Conservation (phyloP, 2,888 invertebrate genomes). For the Lingula anatina region DNA sequence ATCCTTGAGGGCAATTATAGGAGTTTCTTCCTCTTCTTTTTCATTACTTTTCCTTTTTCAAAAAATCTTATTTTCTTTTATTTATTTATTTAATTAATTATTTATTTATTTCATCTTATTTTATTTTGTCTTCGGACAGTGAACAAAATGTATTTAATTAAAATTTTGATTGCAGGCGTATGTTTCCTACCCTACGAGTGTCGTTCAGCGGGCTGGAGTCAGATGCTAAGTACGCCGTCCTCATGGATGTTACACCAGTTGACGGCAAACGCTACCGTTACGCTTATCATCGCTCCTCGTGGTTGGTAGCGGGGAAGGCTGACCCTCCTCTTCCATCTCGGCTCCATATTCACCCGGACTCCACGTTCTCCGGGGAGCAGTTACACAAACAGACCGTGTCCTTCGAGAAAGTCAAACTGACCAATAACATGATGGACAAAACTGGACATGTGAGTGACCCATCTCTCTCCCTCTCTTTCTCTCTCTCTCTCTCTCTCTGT, state of each 20-base stretch:
- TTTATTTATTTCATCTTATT: too few species aligned
- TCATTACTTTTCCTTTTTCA: too few species aligned
- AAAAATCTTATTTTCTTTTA: too few species aligned
- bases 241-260: slow-evolving; percentile 94
- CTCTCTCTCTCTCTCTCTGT: not conserved
- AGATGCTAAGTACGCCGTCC: slow-evolving; percentile 70
- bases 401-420: slow-evolving; percentile 96
- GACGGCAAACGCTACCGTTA: slow-evolving; percentile 89
- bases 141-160: too few species aligned
- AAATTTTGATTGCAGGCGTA: slow-evolving; percentile 71
- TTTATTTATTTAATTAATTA: too few species aligned
- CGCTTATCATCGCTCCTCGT: slow-evolving; percentile 96
- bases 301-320: slow-evolving; percentile 97
- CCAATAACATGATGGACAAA: slow-evolving; percentile 86
- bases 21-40: too few species aligned
- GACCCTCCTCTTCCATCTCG: slow-evolving; percentile 89
- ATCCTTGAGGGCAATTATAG: too few species aligned
- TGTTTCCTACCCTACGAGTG: slow-evolving; percentile 96
- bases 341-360: slow-evolving; percentile 94
- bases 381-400: slow-evolving; percentile 93
- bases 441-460: slow-evolving; percentile 42
- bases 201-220: slow-evolving; percentile 75
- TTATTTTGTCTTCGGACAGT: too few species aligned
- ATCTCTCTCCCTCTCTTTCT: not conserved
- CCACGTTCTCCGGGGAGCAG: slow-evolving; percentile 91